Evolutionary conservation across 1,140 invertebrate genomes (phyloP).

Genomic region (Melipona quadrifasciata): DNA sequence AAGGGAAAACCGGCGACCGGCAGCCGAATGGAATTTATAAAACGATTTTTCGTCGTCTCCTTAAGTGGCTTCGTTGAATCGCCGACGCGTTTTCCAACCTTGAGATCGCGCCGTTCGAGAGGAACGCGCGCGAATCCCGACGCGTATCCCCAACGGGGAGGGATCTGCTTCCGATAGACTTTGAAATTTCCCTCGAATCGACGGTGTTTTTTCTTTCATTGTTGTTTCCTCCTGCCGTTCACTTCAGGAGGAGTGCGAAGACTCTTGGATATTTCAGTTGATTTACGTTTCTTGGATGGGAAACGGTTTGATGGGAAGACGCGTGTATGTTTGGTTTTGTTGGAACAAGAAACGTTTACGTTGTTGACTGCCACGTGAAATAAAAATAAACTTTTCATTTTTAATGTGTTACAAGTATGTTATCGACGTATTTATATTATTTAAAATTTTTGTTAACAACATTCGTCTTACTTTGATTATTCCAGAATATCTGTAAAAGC

Average conservation of each 20-base stretch:
- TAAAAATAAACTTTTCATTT: no score
- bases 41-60: slow-evolving; percentile 64
- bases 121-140: background rate
- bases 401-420: no score
- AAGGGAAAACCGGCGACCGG: slow-evolving; percentile 60
- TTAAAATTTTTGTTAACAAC: no score
- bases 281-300: background rate
- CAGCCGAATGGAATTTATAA: slow-evolving; percentile 67
- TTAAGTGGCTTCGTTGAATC: slow-evolving; percentile 36
- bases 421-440: no score
- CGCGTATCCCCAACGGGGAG: slow-evolving; percentile 33
- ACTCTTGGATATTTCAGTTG: background rate
- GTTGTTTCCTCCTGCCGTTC: background rate
- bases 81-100: slow-evolving; percentile 30
- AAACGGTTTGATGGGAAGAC: background rate
- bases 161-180: slow-evolving; percentile 19
- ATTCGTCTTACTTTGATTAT: no score
- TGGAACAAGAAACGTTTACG: background rate
- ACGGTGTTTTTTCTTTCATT: no score
- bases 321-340: background rate
- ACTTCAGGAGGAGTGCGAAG: no score
- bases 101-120: slow-evolving; percentile 13
- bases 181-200: slow-evolving; percentile 4
- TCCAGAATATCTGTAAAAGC: no score
- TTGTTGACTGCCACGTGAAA: no score